These are phyloP conservation scores for Rhineura floridana DNA, from an alignment of 2,113 vertebrate species.

Conservation along the genomic window DNA sequence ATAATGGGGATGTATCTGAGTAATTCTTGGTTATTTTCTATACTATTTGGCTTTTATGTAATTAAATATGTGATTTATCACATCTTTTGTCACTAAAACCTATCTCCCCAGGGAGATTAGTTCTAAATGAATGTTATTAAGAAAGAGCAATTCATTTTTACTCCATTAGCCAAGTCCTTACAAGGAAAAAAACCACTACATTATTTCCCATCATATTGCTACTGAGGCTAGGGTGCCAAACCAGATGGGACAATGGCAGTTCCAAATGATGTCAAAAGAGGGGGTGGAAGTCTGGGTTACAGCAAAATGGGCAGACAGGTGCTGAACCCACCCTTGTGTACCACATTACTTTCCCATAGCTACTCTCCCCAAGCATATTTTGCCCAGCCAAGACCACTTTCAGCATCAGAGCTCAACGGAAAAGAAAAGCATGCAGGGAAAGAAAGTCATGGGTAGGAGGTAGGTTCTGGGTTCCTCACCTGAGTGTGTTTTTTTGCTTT, in stretches of 20 bases:
- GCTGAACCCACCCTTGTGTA: not conserved
- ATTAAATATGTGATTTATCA: constrained; percentile 51
- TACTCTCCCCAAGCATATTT: not conserved
- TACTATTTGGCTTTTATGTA: constrained; percentile 13
- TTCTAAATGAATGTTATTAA: constrained; percentile 50
- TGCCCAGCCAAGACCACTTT: not conserved
- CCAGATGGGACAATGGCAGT: not conserved
- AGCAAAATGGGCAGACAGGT: not conserved
- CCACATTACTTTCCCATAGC: not conserved
- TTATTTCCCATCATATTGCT: not conserved
- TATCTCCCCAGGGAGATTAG: constrained; percentile 5
- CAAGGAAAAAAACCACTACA: constrained; percentile 33
- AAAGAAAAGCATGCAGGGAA: not conserved
- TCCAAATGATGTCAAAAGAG: not conserved
- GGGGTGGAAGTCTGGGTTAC: not conserved
- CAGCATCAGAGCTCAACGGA: not conserved
- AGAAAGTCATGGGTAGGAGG: not conserved
- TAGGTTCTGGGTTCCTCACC: not conserved
- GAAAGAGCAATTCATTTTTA: constrained; percentile 44
- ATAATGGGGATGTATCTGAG: constrained; percentile 3
- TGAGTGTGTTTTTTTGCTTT: not conserved
- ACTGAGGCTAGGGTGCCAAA: not conserved
- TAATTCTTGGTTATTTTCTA: not conserved
- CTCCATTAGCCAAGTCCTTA: constrained; percentile 23
- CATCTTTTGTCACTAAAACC: constrained; percentile 29